Evolutionary conservation across 2,888 invertebrate species (phyloP), one percentile per base, ranked within the genome.

Genomic region (Meloe dianella): DNA sequence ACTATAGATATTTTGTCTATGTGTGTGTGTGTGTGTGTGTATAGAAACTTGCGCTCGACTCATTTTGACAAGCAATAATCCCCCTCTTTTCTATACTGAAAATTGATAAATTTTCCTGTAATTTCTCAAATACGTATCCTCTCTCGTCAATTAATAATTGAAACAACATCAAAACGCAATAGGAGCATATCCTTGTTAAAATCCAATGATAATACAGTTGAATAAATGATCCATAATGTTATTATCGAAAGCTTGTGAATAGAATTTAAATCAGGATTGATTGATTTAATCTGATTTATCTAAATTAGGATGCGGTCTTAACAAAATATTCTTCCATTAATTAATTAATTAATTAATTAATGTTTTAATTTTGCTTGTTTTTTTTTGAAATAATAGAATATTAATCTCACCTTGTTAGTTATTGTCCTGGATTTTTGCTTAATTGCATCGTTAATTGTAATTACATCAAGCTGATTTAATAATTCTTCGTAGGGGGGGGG

Each of bases 131-230:
- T 57, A 57, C 60, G 56, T 61, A 57, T 58, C 32, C 32, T 2
- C n/a, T 27, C 4, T 27, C 32, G 17, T 17, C 17, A 41, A 41
- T 41, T 17, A n/a, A 12, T 27, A 57, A 65, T 66, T 59, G 59
- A 41, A 56, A 56, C 59, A 56, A 17, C 12, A 57, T 56, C 47
- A 60, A 56, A 63, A 63, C 29, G 66, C 66, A 66, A 66, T 60
- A 66, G 66, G 65, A 58, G 61, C 30, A 41, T 60, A 51, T 59
- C 30, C 51, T 47, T 59, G 54, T 35, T 54, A 27, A 58, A 51
- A 47, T 58, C 27, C 24, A 17, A 22, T 65, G 32, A 17, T 61
- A 57, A 32, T 58, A 38, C 38, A 5, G 14, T 38, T 38, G 38
- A 38, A 38, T 38, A 38, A 38, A n/a, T 12, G 38, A 38, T 38